phyloP scores from a whole-genome alignment of 2,113 vertebrate species.

The Petroica traversi region DNA sequence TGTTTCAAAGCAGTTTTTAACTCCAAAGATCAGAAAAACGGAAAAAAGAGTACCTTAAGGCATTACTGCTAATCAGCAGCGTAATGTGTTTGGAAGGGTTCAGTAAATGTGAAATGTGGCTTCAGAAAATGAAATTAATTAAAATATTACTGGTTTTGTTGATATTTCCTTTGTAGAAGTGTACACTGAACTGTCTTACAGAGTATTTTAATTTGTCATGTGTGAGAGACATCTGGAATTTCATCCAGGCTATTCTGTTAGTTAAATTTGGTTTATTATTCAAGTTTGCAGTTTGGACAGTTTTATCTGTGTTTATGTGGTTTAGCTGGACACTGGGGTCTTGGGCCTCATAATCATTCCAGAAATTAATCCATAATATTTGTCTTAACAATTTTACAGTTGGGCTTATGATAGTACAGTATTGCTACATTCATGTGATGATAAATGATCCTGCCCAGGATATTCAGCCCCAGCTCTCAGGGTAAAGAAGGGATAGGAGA shows the following conservation, averaged over 20 bases:
- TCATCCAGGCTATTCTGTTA: not conserved
- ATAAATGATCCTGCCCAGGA: not conserved
- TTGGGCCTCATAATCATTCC: not conserved
- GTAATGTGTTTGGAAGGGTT: not conserved
- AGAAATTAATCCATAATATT: not conserved
- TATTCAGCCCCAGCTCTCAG: not conserved
- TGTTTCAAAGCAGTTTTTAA: slow-evolving; percentile 29
- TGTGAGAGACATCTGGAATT: not conserved
- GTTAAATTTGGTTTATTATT: not conserved
- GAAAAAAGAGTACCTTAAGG: not conserved
- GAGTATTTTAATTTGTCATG: not conserved
- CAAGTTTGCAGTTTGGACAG: not conserved
- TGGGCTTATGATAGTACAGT: not conserved
- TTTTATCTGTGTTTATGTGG: not conserved
- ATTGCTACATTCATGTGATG: not conserved
- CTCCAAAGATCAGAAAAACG: not conserved
- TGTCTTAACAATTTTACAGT: not conserved
- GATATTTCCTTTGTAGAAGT: not conserved
- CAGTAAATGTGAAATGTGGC: not conserved
- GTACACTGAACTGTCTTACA: not conserved
- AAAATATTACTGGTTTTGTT: not conserved
- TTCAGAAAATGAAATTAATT: not conserved
- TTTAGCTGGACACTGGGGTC: not conserved
- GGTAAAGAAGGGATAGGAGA: not conserved
- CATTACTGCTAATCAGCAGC: not conserved